Base-by-base conservation (phyloP, 2,888 invertebrate species). In the Hyalella azteca region DNA sequence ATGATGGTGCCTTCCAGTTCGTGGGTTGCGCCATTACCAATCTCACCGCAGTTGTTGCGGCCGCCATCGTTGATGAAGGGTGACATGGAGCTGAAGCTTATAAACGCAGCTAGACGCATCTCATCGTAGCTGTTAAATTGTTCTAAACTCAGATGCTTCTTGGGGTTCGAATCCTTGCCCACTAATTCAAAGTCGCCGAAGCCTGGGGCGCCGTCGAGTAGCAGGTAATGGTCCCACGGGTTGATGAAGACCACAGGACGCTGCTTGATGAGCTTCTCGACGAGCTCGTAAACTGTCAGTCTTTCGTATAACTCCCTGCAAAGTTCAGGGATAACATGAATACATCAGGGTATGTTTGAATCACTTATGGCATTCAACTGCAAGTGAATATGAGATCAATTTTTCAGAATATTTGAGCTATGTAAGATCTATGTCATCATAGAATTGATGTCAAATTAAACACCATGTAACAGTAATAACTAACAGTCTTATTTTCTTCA, bases 91-190 rank as follows among this genome's bases (percentile, higher is more conserved):
- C 91, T 90, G 1, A 92, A 89, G 40, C 89, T 90, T 76, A 92
- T 88, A 87, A 91, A 88, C 0, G 91, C 89, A 0, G 92, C 90
- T 1, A 92, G 85, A 85, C 92, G 92, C 85, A 92, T 89, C 86
- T 92, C 92, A 78, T 92, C 92, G 85, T 92, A 92, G 78, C 91
- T 91, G 40, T 92, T 87, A 83, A 90, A 91, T 85, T 90, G 89
- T 40, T 79, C 45, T 29, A 90, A 88, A 3, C 92, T 86, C 0
- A 90, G 82, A 7, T 91, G 91, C 0, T 89, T 88, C 29, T 88
- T 89, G 26, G 75, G 75, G 84, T 92, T 91, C 0, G 89, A 87
- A n/a, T 89, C 87, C 0, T 90, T 91, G 36, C 92, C 92, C 1
- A 92, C 89, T 22, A 87, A 86, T 84, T 91, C 91, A 91, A 92